These are phyloP conservation scores for Melanotaenia maccullochi DNA, from an alignment of 2,797 vertebrate species.

Conservation along the genomic window DNA sequence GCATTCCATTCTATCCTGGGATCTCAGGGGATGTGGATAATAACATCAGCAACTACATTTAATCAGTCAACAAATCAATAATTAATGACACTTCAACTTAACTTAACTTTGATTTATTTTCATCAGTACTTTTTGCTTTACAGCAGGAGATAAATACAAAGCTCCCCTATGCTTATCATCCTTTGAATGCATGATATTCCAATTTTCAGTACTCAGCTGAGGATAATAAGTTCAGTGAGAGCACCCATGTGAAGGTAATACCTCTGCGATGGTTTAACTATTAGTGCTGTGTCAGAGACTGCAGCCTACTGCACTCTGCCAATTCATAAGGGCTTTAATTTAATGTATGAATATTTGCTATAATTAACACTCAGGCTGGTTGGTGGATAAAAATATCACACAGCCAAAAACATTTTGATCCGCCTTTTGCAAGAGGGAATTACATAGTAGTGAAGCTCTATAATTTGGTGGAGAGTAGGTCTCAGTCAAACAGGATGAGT, in stretches of 20 bases:
- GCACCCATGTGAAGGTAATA: slow-evolving; percentile 29
- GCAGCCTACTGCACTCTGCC: slow-evolving; percentile 27
- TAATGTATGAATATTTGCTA: slow-evolving; percentile 54
- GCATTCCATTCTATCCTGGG: background rate
- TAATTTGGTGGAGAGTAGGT: slow-evolving; percentile 63
- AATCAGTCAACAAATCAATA: slow-evolving; percentile 13
- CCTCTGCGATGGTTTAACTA: slow-evolving; percentile 33
- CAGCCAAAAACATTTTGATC: slow-evolving; percentile 61
- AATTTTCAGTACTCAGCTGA: slow-evolving; percentile 17
- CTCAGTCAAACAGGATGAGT: slow-evolving; percentile 68
- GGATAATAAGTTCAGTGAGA: slow-evolving; percentile 25
- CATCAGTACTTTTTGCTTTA: background rate
- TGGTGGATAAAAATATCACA: slow-evolving; percentile 56
- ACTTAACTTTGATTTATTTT: slow-evolving; percentile 14
- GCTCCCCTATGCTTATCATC: slow-evolving; percentile 10
- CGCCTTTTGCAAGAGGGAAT: slow-evolving; percentile 46
- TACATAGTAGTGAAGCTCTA: slow-evolving; percentile 38
- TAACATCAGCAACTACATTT: slow-evolving; percentile 5
- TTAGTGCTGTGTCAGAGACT: slow-evolving; percentile 38
- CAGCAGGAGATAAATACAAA: slow-evolving; percentile 15
- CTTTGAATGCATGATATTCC: slow-evolving; percentile 12
- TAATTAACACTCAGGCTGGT: slow-evolving; percentile 56
- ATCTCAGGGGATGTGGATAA: background rate
- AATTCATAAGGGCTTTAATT: slow-evolving; percentile 42
- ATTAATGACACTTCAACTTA: slow-evolving; percentile 20